Evolutionary conservation across 1,140 invertebrate species (phyloP), one percentile per base, ranked within the genome.

Genomic region (Meloidogyne chitwoodi): DNA sequence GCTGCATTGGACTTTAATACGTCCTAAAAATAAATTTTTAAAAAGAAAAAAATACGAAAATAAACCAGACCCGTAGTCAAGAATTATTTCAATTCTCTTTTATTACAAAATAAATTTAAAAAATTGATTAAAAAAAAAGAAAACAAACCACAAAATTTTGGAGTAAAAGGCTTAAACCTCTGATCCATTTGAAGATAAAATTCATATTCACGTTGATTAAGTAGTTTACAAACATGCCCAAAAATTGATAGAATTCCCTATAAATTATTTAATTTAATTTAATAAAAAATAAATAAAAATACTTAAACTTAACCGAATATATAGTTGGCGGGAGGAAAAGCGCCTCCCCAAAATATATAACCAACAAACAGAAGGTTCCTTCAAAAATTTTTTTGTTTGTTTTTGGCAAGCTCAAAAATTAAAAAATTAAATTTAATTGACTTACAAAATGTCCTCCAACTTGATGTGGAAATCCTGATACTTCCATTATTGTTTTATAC

Each of bases 191-290:
- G 75, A 48, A 73, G 72, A 70, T 86, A 86, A 68, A 86, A 86
- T 16, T 78, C 79, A 68, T 77, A 79, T 75, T 86, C 85, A 19
- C 85, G 74, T 16, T 84, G 73, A 75, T 85, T 86, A 48, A 85
- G 69, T 11, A 86, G 85, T 68, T 86, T 86, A 34, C 81, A 84
- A 19, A 86, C 85, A 74, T 87, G 85, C 8, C 82, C 84, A 26
- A 65, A 70, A 34, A 84, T 85, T 48, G 67, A 74, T 10, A 86
- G 76, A 27, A 86, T 75, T 1, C 85, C 85, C 67, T 73, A 64
- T 2, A 64, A 64, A 26, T 41, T 24, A 22, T 14, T 31, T 10
- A 61, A 12, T 19, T 24, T 56, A 72, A 72, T 27, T 19, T n/a
- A 67, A 34, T 22, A 6, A 26, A 22, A 41, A 16, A 63, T 22